Conservation (phyloP, 2,888 invertebrate species). For the Pherbina coryleti region DNA sequence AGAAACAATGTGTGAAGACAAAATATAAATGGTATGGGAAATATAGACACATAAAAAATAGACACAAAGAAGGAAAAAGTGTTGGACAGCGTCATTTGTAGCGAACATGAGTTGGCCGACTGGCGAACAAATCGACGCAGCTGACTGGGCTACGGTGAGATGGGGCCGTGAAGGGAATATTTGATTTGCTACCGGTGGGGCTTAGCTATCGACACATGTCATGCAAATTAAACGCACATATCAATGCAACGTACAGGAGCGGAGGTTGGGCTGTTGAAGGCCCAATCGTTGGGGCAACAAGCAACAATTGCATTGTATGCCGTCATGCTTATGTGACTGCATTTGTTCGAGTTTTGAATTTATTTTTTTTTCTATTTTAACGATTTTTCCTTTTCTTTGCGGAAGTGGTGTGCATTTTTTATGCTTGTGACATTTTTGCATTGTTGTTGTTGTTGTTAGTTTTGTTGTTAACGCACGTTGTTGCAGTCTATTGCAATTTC, state of each 20-base stretch:
- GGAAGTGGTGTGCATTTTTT: constrained; percentile 25
- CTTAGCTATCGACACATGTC: constrained; percentile 57
- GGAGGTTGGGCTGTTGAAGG: neutral
- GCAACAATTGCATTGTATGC: constrained; percentile 24
- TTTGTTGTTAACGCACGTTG: constrained; percentile 53
- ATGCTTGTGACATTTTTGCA: neutral
- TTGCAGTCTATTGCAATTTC: constrained; percentile 47
- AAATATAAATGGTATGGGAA: constrained; percentile 10
- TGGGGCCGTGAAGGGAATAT: constrained; percentile 15
- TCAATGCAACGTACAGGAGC: constrained; percentile 40
- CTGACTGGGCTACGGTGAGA: constrained; percentile 27
- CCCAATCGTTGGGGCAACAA: neutral
- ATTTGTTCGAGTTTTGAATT: constrained; percentile 39
- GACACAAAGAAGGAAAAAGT: neutral
- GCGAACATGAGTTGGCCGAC: constrained; percentile 43
- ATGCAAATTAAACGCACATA: constrained; percentile 67
- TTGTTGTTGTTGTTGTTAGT: constrained; percentile 45
- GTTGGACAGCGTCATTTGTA: constrained; percentile 27
- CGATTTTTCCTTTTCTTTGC: constrained; percentile 51
- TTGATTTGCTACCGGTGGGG: constrained; percentile 22
- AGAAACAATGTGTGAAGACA: constrained; percentile 22
- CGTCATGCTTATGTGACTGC: neutral
- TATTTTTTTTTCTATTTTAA: constrained; percentile 49
- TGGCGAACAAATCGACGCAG: constrained; percentile 42
- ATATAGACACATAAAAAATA: neutral